These are phyloP conservation scores for Nycticebus coucang DNA, from an alignment of 2,113 vertebrate species.

Conservation along the genomic window DNA sequence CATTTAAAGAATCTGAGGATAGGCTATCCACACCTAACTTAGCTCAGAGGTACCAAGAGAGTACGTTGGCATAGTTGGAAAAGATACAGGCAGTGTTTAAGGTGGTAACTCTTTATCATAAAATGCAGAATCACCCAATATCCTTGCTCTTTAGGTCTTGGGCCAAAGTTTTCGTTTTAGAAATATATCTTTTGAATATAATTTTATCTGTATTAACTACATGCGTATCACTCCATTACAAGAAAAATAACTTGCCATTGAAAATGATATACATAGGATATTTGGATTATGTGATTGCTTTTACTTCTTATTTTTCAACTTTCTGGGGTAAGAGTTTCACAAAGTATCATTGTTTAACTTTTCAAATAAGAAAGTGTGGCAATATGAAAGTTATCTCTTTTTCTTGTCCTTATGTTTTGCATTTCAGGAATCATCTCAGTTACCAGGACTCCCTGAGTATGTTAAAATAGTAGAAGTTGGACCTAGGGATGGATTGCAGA, in stretches of 20 bases:
- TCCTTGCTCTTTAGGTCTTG: neutral
- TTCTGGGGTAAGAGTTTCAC: neutral
- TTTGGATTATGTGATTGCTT: neutral
- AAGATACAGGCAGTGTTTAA: neutral
- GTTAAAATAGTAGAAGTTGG: conserved; percentile 98
- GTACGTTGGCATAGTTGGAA: neutral
- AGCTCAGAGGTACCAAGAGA: neutral
- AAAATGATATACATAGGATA: neutral
- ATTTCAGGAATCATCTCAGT: conserved; percentile 85
- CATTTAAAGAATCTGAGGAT: neutral
- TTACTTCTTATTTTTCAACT: neutral
- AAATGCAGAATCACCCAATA: neutral
- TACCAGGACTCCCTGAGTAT: conserved; percentile 88
- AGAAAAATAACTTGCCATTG: neutral
- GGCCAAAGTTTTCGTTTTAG: neutral
- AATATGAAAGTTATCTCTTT: neutral
- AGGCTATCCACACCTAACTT: neutral
- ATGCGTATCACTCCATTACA: neutral
- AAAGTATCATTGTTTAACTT: neutral
- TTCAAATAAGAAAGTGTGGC: neutral
- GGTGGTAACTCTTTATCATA: neutral
- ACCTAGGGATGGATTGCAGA: conserved; percentile 96
- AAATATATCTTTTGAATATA: conserved; percentile 29
- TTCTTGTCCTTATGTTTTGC: conserved; percentile 42
- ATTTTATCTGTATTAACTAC: neutral